Base-by-base conservation (phyloP, 2,113 vertebrate genomes). In the Rhabdomys dilectus region DNA sequence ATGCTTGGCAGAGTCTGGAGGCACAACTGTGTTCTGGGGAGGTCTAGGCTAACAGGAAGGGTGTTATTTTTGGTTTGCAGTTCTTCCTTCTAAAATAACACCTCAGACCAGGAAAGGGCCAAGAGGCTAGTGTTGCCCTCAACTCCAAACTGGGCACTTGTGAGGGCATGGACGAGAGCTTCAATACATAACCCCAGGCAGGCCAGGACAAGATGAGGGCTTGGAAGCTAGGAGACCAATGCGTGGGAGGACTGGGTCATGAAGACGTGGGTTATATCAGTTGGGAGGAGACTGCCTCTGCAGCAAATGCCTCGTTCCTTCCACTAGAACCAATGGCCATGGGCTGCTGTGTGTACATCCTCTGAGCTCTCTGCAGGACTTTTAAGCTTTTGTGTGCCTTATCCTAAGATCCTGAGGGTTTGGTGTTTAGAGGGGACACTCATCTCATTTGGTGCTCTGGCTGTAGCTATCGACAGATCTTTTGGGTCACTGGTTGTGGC, bases 61-160 rank as follows among this genome's bases (percentile, higher is more conserved):
- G 92, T 34, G 58, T 24, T 42, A 48, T 26, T 84, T 39, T 26
- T 89, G 31, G 48, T 95, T 19, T 91, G 26, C 1, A 86, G 58
- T 58, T 68, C 82, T 93, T 91, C 60, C 70, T 84, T 95, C 53
- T 24, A 78, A 78, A 94, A 72, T 80, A 73, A 94, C 42, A 45
- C 64, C 42, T 80, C 70, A 76, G 89, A 53, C 22, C 39, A 93
- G 16, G 51, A 66, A 36, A 96, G 51, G 48, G 22, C n/a, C 39
- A 39, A 66, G 36, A 3, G 22, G 42, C 60, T 5, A 68, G 84
- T 12, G 42, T 45, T 53, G 62, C 13, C 60, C 22, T 80, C 36
- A 39, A 16, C 34, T 87, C 66, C 15, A 77, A 19, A 76, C 31
- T 62, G 39, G 8, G 36, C 62, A 62, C 16, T 80, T 66, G 60